Conservation (phyloP, 2,113 vertebrate species). For the Hippopotamus amphibius region DNA sequence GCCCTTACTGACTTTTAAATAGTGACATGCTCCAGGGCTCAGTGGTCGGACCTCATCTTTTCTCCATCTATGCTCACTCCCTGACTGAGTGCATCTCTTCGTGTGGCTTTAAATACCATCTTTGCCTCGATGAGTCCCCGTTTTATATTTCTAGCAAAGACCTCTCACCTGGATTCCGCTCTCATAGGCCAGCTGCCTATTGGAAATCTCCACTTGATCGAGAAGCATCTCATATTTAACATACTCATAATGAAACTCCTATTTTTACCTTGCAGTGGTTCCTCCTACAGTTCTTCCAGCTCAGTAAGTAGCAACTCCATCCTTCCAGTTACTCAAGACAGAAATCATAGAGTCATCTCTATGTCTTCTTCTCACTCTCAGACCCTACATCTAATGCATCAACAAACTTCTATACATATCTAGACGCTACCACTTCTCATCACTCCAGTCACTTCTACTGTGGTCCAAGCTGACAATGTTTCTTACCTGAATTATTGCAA, state of each 20-base stretch:
- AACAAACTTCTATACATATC: not conserved
- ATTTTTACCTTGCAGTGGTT: not conserved
- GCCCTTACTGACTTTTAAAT: not conserved
- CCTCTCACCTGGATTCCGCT: not conserved
- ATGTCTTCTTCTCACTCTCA: not conserved
- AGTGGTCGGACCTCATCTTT: not conserved
- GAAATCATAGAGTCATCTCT: not conserved
- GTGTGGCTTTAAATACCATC: not conserved
- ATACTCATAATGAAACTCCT: not conserved
- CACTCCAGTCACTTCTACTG: not conserved
- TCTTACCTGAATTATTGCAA: conserved; percentile 15
- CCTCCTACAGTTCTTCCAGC: not conserved
- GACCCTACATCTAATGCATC: not conserved
- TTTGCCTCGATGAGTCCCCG: not conserved
- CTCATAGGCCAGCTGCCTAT: not conserved
- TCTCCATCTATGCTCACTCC: not conserved
- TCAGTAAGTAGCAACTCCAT: not conserved
- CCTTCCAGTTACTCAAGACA: not conserved
- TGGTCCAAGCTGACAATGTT: not conserved
- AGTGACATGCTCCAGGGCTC: not conserved
- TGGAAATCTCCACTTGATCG: not conserved
- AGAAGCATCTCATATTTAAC: not conserved
- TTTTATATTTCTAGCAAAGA: not conserved
- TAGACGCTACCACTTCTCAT: not conserved
- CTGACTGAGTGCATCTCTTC: not conserved